Base-by-base conservation (phyloP, 2,113 vertebrate species). In the Malurus cyaneus region DNA sequence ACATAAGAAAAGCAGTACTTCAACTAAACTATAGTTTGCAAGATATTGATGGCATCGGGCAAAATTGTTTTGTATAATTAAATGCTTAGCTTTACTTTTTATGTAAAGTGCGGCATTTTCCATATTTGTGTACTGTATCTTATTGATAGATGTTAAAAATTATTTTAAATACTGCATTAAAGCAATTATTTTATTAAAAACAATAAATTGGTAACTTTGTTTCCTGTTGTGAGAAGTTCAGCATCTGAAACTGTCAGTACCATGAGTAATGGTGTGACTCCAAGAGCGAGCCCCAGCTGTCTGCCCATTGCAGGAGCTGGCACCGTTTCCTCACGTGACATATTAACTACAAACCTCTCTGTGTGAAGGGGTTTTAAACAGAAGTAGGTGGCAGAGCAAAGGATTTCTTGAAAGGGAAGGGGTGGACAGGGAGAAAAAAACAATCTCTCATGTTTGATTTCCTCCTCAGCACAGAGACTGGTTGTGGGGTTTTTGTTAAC, bases 11-110 rank as follows among this genome's bases (percentile, higher is more conserved):
- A 96, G 67, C 74, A 96, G 83, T 96, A 92, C 94, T 97, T 96
- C 94, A 88, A 95, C 49, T 81, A 82, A 96, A 70, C 89, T 96
- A 49, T 96, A 92, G 89, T 94, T 94, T 95, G 93, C 93, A 95
- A 94, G 65, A 71, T 95, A 90, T 84, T 86, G 92, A 95, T 91
- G 86, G 84, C 94, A 88, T 92, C 74, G 47, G 41, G 81, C 89
- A 94, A 93, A 97, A 87, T 97, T 92, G 79, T 95, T 98, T 98
- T 98, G 94, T 98, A 97, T 97, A 97, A 97, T 97, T 97, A 97
- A 98, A 97, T 97, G 97, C 97, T 96, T 97, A 97, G 92, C 97
- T 98, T 98, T 98, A 98, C 97, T 98, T 98, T 98, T 96, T 98
- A 96, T 95, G 97, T 98, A 98, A 98, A 98, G 96, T 97, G 83